Evolutionary conservation across 2,888 invertebrate species (phyloP), one percentile per base, ranked within the genome.

Genomic region (Hartigia nigra): DNA sequence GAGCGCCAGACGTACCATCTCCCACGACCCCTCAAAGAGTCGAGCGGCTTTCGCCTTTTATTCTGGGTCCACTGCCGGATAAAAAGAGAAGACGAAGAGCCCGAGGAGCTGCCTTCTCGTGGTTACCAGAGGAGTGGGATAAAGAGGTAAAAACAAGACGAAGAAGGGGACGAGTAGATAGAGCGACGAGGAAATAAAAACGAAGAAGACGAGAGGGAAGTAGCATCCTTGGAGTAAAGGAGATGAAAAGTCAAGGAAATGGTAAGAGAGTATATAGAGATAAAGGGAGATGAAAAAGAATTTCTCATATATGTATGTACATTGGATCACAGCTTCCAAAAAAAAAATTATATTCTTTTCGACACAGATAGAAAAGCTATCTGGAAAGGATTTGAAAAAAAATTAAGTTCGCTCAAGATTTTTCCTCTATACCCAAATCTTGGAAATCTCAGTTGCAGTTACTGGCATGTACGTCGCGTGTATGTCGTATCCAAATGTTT

Each of bases 11-110:
- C 81, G 82, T 76, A 80, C 78, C 80, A 81, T 83, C 81, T 79
- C 74, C 79, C 79, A 79, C 81, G 77, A 79, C 77, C 77, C 77
- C 77, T 79, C 79, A 79, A 82, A 82, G 78, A 83, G 82, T 79
- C 80, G 78, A 79, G 81, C 83, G 80, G 81, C 83, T 83, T 83
- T 83, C 78, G 83, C 74, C 81, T 83, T 83, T 83, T 83, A 83
- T 83, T 83, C 83, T 75, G 80, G 79, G 81, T 83, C 80, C 83
- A 82, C 77, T 80, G 77, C 75, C 79, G 80, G 80, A 83, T 83
- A 82, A 83, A 81, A 83, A 70, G 74, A 72, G 78, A 77, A 79
- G 79, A 81, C 76, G 78, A 72, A 77, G 70, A n/a, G 70, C 31
- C 79, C 74, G 72, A 31, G 14, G 72, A 31, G 70, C 72, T 79